Evolutionary conservation across 1,140 invertebrate species (phyloP).

Genomic region (Brachionus koreanus): DNA sequence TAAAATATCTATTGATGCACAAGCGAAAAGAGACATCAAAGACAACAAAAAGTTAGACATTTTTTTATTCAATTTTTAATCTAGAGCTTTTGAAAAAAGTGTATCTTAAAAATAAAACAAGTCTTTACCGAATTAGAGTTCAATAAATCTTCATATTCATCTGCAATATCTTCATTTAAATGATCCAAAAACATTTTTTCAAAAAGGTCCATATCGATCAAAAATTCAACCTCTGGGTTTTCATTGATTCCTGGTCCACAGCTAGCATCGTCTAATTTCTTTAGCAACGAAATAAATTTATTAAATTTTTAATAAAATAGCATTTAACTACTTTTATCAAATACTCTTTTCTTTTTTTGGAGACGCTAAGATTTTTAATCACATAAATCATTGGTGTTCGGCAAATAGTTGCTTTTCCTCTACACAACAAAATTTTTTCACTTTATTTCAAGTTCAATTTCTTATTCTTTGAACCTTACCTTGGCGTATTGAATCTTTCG

Average conservation of each 20-base stretch:
- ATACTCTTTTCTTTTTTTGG: constrained; percentile 5
- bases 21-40: too few relatives aligned
- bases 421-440: not conserved
- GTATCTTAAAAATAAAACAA: too few relatives aligned
- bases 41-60: too few relatives aligned
- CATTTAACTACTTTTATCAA: not conserved
- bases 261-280: not conserved
- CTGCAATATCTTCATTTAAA: not conserved
- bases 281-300: not conserved
- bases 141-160: not conserved
- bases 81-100: too few relatives aligned
- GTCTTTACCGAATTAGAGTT: constrained; percentile 24
- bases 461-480: not conserved
- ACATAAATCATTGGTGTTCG: not conserved
- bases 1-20: too few relatives aligned
- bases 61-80: too few relatives aligned
- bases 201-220: constrained; percentile 8
- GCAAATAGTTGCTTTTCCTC: not conserved
- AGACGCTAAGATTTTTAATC: not conserved
- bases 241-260: not conserved
- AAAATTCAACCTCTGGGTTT: not conserved
- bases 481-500: constrained; percentile 16
- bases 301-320: not conserved
- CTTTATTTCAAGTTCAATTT: not conserved
- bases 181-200: constrained; percentile 32